Evolutionary conservation across 1,140 invertebrate genomes (phyloP), one percentile per base, ranked within the genome.

Genomic region (Pollicipes pollicipes): DNA sequence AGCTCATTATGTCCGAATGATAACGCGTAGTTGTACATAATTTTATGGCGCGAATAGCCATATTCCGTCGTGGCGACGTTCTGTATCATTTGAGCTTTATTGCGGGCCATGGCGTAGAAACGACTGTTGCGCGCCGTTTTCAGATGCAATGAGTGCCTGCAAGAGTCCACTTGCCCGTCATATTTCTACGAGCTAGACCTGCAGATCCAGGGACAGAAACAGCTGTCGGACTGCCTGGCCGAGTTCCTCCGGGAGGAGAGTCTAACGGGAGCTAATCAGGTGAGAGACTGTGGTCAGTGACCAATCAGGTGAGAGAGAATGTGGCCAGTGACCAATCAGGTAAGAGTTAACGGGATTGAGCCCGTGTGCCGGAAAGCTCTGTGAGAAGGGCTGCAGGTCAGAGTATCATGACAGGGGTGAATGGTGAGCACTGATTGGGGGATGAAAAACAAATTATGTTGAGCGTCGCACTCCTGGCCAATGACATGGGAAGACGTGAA

Each of bases 131-230:
- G 45, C 24, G 32, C 32, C 45, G 24, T 58, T 58, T 58, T 3
- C 45, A 58, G 45, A 21, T 58, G 45, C 24, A 58, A 58, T 21
- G 82, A 79, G 28, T 89, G 87, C 80, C 78, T 80, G 31, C 84
- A 80, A 27, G 83, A 85, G 74, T 86, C 85, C 69, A 78, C 81
- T 28, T 81, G 82, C 26, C 80, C 81, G 17, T 85, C 86, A 26
- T 82, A 81, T 16, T 88, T 88, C 78, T 87, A 86, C 78, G 87
- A 88, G 76, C 77, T 89, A 37, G 85, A 87, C 77, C 78, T 89
- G 45, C 86, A 84, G 75, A 81, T 89, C 27, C 76, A 78, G 58
- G 83, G 85, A 24, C 81, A 84, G 73, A 85, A 81, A 73, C 73
- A 82, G 27, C 76, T 88, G 32, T 78, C 81, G 69, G 83, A 87